Percentiles rank a stretch among this genome's conserved stretches.
These are phyloP conservation scores for Dipodomys merriami DNA, from an alignment of 2,113 vertebrate genomes.

Conservation along the genomic window DNA sequence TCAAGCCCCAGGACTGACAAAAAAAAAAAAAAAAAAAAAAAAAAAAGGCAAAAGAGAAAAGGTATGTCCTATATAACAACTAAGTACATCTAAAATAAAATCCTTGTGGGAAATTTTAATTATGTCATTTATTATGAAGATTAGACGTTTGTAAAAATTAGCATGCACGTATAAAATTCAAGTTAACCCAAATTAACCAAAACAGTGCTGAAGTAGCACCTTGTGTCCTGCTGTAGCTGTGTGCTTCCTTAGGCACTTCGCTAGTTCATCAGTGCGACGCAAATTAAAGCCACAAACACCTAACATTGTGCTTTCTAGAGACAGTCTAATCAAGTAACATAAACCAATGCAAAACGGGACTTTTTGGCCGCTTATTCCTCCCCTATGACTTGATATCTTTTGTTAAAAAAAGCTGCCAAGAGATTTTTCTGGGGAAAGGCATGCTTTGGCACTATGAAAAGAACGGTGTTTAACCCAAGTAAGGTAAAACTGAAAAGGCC, in stretches of 20 bases:
- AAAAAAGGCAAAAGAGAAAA: too few relatives aligned
- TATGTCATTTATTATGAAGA: conserved; percentile 58
- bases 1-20: too few relatives aligned
- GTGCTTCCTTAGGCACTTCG: conserved; percentile 88
- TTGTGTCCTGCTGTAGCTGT: conserved; percentile 78
- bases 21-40: too few relatives aligned
- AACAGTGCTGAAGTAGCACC: conserved; percentile 75
- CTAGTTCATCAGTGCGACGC: conserved; percentile 85
- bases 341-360: conserved; percentile 84
- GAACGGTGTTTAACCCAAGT: conserved; percentile 80
- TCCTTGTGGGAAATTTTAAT: conserved; percentile 62
- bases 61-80: conserved; percentile 26
- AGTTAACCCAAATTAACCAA: conserved; percentile 75
- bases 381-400: conserved; percentile 77
- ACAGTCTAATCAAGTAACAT: conserved; percentile 79
- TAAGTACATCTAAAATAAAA: conserved; percentile 56
- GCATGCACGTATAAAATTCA: conserved; percentile 67
- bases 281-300: conserved; percentile 89
- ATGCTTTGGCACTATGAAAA: conserved; percentile 85
- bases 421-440: conserved; percentile 80
- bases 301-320: conserved; percentile 85
- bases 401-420: conserved; percentile 74
- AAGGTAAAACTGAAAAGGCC: conserved; percentile 82
- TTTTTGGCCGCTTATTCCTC: conserved; percentile 84
- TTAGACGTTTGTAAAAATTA: conserved; percentile 61